A percentile compares a stretch with the other conserved stretches of the same genome.
Conservation (phyloP, 1,140 invertebrate species). For the Akabosia matsudoensis region DNA sequence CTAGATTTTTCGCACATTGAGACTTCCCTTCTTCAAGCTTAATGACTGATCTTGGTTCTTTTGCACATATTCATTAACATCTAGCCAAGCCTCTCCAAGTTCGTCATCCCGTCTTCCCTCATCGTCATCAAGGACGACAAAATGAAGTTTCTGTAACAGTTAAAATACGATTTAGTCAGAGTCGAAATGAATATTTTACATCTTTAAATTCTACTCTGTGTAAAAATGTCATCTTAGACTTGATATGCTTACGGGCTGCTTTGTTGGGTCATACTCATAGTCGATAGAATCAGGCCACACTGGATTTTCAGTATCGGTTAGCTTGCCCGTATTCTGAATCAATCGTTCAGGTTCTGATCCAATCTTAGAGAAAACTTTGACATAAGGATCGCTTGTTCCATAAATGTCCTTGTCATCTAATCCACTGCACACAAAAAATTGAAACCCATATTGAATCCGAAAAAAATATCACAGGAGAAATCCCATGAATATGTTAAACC, state of each 20-base stretch:
- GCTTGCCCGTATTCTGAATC: constrained; percentile 28
- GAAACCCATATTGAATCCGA: neutral
- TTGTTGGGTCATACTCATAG: constrained; percentile 32
- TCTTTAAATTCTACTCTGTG: neutral
- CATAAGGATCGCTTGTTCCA: constrained; percentile 41
- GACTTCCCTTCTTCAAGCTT: constrained; percentile 32
- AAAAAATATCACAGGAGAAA: neutral
- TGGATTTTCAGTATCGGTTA: constrained; percentile 42
- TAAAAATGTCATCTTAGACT: too few species aligned
- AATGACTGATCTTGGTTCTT: constrained; percentile 29
- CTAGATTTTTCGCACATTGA: constrained; percentile 26
- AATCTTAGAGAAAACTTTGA: constrained; percentile 35
- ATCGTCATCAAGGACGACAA: constrained; percentile 41
- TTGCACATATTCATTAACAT: constrained; percentile 32
- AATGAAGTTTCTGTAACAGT: constrained; percentile 35
- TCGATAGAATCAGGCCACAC: constrained; percentile 36
- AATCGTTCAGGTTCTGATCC: constrained; percentile 14
- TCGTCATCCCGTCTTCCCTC: constrained; percentile 41
- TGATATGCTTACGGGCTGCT: constrained; percentile 36
- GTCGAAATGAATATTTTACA: neutral
- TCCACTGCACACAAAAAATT: neutral
- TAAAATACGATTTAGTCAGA: neutral
- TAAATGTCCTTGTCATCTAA: constrained; percentile 36
- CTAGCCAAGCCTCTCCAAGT: constrained; percentile 33
- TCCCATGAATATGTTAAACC: neutral